These are phyloP conservation scores for fruit fly (Drosophila melanogaster) DNA, from an alignment of 1,140 invertebrate species.

Conservation along the genomic window Release_6_plus_ISO1_MT NC_004354.4:22485501-22486000, in stretches of 20 bases:
- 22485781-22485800: too few species aligned
- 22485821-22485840: too few species aligned
- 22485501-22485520: conserved; percentile 92
- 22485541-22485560: conserved; percentile 91
- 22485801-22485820: too few species aligned
- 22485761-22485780: too few species aligned
- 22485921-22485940: neutral
- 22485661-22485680: neutral
- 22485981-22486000: conserved; percentile 85
- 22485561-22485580: conserved; percentile 85
- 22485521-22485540: conserved; percentile 91
- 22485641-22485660: neutral
- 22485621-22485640: conserved; percentile 88
- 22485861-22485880: too few species aligned
- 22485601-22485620: conserved; percentile 88
- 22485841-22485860: too few species aligned
- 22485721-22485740: too few species aligned
- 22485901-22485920: conserved; percentile 1
- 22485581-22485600: conserved; percentile 85
- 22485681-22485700: too few species aligned
- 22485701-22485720: too few species aligned
- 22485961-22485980: conserved; percentile 87
- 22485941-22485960: conserved; percentile 88
- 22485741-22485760: too few species aligned
- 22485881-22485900: too few species aligned